Evolutionary conservation across 2,888 invertebrate species (phyloP).

Genomic region (Sarcophaga caerulescens): DNA sequence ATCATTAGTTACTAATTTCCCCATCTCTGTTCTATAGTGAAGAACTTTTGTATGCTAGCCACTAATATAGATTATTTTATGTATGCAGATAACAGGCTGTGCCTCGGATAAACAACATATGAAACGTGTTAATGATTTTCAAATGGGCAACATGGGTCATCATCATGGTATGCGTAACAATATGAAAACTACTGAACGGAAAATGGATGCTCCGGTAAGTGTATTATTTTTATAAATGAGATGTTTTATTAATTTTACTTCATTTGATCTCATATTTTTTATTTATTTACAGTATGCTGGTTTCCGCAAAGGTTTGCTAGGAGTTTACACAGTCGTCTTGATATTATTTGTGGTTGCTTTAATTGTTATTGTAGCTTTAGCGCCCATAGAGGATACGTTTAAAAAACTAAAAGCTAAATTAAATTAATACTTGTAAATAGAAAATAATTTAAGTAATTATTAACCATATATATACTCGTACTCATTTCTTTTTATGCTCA

Average conservation of each 20-base stretch:
- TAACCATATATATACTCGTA: constrained; percentile 21
- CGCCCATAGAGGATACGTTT: constrained; percentile 87
- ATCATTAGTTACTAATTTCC: constrained; percentile 77
- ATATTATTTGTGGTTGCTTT: constrained; percentile 87
- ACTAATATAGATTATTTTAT: constrained; percentile 79
- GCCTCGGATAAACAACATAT: constrained; percentile 88
- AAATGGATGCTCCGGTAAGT: constrained; percentile 90
- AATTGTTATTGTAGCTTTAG: constrained; percentile 88
- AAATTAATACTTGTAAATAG: constrained; percentile 53
- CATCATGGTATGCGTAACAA: constrained; percentile 83
- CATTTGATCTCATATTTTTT: neutral
- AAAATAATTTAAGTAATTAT: constrained; percentile 24
- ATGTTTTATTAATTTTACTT: too few species aligned
- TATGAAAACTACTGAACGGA: constrained; percentile 86
- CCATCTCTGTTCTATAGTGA: constrained; percentile 43
- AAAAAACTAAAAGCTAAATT: constrained; percentile 67
- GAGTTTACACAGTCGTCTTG: constrained; percentile 89
- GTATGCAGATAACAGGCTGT: constrained; percentile 88
- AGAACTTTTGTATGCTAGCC: constrained; percentile 72
- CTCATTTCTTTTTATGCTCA: constrained; percentile 43
- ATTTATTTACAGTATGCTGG: constrained; percentile 85
- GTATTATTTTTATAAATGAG: too few species aligned
- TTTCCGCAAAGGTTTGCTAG: constrained; percentile 89
- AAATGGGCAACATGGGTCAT: constrained; percentile 89
- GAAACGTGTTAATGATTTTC: constrained; percentile 90